A percentile compares a stretch with the other conserved stretches of the same genome.
Conservation (phyloP, 2,797 vertebrate genomes). For the Alca torda region DNA sequence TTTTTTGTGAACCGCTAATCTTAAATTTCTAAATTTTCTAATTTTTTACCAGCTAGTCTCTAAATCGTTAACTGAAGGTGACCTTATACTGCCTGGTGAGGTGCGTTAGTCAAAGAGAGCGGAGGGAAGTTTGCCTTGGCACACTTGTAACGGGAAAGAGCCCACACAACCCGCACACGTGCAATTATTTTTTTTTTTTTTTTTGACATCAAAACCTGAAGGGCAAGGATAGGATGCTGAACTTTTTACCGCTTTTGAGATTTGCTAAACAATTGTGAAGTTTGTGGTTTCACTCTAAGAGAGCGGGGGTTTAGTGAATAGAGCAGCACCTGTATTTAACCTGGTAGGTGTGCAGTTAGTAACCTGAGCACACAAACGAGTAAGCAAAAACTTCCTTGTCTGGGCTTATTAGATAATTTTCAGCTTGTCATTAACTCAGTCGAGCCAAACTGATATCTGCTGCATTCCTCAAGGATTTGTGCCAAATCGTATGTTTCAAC, state of each 20-base stretch:
- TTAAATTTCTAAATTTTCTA: not conserved
- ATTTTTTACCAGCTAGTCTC: not conserved
- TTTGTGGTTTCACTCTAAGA: not conserved
- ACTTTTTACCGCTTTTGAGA: not conserved
- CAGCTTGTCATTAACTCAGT: not conserved
- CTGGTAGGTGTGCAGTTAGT: not conserved
- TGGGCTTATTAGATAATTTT: not conserved
- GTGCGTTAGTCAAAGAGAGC: not conserved
- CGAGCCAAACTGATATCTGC: not conserved
- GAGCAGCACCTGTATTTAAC: not conserved
- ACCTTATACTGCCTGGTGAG: not conserved
- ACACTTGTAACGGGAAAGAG: not conserved
- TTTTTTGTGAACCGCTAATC: not conserved
- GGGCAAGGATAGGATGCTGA: not conserved
- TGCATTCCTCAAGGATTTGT: not conserved
- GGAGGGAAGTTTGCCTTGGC: not conserved
- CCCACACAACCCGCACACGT: not conserved
- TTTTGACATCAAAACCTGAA: not conserved
- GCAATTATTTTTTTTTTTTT: not conserved
- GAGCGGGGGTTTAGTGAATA: not conserved
- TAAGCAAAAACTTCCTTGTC: not conserved
- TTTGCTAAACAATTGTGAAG: not conserved
- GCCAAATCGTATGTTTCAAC: not conserved
- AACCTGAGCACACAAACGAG: not conserved
- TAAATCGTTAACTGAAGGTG: not conserved